Conservation (phyloP, 2,113 vertebrate genomes). For the Mastomys coucha region DNA sequence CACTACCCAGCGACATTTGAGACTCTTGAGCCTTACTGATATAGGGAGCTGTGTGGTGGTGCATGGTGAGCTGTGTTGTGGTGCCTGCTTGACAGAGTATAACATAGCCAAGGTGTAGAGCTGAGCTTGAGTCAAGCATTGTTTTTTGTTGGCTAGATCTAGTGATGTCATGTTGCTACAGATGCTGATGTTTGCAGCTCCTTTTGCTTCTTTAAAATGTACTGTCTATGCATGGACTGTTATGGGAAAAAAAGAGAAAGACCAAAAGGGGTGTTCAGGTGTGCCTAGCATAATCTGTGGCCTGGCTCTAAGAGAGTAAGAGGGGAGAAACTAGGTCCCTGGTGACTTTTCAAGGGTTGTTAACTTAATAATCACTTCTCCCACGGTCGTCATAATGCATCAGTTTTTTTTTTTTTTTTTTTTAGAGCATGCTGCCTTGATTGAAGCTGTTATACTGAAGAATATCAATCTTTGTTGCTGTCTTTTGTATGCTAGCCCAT, state of each 20-base stretch:
- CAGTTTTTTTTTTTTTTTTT: no score
- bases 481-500: background rate
- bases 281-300: background rate
- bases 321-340: background rate
- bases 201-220: background rate
- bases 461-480: background rate
- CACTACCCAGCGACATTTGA: no score
- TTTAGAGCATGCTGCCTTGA: background rate
- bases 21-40: background rate
- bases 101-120: background rate
- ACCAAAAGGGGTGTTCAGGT: background rate
- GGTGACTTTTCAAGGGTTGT: background rate
- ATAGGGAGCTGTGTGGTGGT: background rate
- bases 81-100: background rate
- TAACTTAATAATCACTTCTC: background rate
- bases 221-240: no score
- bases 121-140: background rate
- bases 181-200: background rate
- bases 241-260: background rate
- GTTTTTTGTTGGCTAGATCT: background rate
- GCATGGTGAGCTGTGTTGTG: background rate
- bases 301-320: background rate
- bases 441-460: background rate
- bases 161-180: background rate
- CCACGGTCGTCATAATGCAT: background rate